Conservation (phyloP, 1,140 invertebrate species). For the Drosophila nannoptera region DNA sequence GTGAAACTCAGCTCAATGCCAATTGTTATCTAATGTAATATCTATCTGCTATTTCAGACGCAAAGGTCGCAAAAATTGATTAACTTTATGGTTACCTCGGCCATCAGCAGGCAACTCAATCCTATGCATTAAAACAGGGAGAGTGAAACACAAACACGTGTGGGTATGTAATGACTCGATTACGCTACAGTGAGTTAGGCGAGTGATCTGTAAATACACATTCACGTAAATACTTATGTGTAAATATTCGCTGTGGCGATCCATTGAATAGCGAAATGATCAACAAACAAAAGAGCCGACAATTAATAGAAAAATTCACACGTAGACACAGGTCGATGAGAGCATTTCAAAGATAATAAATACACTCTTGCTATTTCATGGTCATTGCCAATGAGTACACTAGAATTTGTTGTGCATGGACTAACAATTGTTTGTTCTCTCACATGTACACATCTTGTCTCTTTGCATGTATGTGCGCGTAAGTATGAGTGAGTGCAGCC, state of each 20-base stretch:
- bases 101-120: not conserved
- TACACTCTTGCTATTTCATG: constrained; percentile 62
- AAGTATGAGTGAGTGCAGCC: constrained; percentile 31
- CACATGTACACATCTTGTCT: not conserved
- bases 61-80: constrained; percentile 44
- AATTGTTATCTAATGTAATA: constrained; percentile 53
- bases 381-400: constrained; percentile 67
- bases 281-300: constrained; percentile 58
- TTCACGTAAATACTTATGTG: constrained; percentile 3
- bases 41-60: constrained; percentile 44
- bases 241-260: constrained; percentile 10
- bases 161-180: constrained; percentile 56
- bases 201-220: constrained; percentile 23
- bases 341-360: constrained; percentile 38
- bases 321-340: constrained; percentile 35
- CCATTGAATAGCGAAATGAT: constrained; percentile 59
- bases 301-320: constrained; percentile 58
- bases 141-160: constrained; percentile 52
- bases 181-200: constrained; percentile 29
- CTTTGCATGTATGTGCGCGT: constrained; percentile 2
- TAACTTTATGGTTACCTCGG: constrained; percentile 40
- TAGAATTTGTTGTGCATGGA: constrained; percentile 43
- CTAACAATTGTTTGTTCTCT: constrained; percentile 28
- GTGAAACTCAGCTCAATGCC: constrained; percentile 53
- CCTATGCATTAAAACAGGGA: constrained; percentile 2